Percentiles rank a stretch among this genome's conserved stretches.
Evolutionary conservation across 2,113 vertebrate genomes (phyloP).

Genomic region (Paradoxurus hermaphroditus): DNA sequence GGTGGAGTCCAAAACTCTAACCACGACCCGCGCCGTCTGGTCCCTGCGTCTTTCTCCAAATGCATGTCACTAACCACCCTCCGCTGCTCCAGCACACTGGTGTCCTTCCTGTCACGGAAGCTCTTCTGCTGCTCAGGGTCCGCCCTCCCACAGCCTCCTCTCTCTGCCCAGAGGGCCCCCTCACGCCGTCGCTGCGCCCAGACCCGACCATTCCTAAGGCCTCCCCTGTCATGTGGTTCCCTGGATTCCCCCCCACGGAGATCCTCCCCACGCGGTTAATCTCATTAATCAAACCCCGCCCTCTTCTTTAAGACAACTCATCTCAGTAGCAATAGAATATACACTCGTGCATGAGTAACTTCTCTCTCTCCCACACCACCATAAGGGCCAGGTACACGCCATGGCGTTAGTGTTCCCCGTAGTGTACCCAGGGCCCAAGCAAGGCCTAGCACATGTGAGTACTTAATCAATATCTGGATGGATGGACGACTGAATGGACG

Average conservation of each 20-base stretch:
- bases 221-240: not conserved
- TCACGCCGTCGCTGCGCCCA: fast-evolving
- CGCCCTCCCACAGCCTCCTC: not conserved
- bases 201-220: not conserved
- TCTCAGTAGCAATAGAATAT: not conserved
- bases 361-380: not conserved
- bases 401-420: too few species aligned
- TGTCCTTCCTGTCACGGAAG: not conserved
- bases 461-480: not conserved
- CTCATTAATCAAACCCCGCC: not conserved
- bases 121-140: not conserved
- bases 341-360: not conserved
- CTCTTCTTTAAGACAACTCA: not conserved
- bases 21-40: not conserved
- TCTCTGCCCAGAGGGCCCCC: not conserved
- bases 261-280: not conserved
- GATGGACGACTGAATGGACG: not conserved
- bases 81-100: fast-evolving
- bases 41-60: not conserved
- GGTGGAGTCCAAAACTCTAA: not conserved
- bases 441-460: not conserved
- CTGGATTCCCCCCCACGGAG: too few species aligned
- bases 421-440: not conserved
- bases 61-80: fast-evolving
- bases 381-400: not conserved